A percentile compares a stretch with the other conserved stretches of the same genome.
Evolutionary conservation across 1,140 invertebrate species (phyloP).

Genomic region (Tetraneura akinire): DNA sequence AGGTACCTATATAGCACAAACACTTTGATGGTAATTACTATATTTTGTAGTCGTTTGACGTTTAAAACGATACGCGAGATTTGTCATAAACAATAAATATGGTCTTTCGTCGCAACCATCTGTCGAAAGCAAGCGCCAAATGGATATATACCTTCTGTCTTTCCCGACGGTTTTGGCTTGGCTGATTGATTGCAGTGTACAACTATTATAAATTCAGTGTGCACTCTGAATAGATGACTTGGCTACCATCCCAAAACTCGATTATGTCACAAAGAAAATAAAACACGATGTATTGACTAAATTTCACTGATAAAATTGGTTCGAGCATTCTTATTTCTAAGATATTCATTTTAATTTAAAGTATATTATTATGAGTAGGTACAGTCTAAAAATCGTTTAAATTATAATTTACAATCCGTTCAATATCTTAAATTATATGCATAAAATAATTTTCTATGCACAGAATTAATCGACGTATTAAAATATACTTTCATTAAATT

Average conservation of each 20-base stretch:
- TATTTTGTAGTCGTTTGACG: not conserved
- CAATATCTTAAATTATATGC: too few relatives aligned
- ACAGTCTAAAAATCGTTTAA: too few relatives aligned
- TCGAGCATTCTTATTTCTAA: too few relatives aligned
- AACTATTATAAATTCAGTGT: not conserved
- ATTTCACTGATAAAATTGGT: too few relatives aligned
- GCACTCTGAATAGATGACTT: conserved; percentile 13
- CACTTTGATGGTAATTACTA: too few relatives aligned
- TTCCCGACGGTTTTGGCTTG: not conserved
- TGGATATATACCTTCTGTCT: not conserved
- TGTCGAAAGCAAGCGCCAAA: conserved; percentile 17
- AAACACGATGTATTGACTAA: not conserved
- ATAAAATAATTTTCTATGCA: too few relatives aligned
- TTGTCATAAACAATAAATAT: not conserved
- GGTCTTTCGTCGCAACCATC: not conserved
- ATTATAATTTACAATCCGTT: too few relatives aligned
- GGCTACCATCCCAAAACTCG: not conserved
- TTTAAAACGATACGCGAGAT: not conserved
- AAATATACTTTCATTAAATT: too few relatives aligned
- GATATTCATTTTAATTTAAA: too few relatives aligned
- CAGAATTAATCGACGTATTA: too few relatives aligned
- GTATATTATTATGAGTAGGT: too few relatives aligned
- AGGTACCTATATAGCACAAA: too few relatives aligned
- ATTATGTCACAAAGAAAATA: not conserved
- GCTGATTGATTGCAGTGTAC: conserved; percentile 4